Percentiles rank a stretch among this genome's conserved stretches.
Evolutionary conservation across 2,113 vertebrate genomes (phyloP).

Genomic region (Stictonetta naevosa): DNA sequence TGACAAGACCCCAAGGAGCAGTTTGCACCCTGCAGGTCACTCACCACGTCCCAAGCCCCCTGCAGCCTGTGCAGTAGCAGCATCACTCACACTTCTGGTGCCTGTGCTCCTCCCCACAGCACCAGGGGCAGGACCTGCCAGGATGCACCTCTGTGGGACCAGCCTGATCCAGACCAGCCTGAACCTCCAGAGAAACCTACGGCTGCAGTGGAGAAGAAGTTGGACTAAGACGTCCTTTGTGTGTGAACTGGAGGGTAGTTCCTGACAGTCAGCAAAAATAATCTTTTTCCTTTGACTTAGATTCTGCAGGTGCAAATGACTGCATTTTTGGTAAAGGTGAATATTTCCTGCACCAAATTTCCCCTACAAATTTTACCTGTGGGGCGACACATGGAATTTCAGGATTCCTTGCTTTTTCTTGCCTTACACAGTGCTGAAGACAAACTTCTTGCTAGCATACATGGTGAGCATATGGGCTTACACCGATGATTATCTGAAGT

Average conservation of each 20-base stretch:
- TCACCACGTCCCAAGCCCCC: not conserved
- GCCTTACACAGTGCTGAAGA: not conserved
- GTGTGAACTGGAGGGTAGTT: not conserved
- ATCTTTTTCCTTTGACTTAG: not conserved
- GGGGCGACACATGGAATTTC: rapidly evolving
- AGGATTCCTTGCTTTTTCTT: not conserved
- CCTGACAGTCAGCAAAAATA: not conserved
- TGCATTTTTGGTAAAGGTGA: not conserved
- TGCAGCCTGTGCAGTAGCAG: not conserved
- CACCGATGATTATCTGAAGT: not conserved
- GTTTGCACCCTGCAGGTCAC: not conserved
- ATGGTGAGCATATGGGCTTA: not conserved
- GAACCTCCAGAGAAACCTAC: not conserved
- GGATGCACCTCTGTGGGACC: not conserved
- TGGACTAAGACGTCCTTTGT: not conserved
- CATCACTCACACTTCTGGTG: rapidly evolving
- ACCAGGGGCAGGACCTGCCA: not conserved
- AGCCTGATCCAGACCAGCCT: not conserved
- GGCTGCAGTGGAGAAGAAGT: not conserved
- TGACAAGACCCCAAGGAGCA: not conserved
- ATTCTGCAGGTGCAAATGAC: not conserved
- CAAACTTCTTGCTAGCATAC: not conserved
- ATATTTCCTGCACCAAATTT: not conserved
- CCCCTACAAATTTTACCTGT: not conserved
- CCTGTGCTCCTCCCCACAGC: not conserved